These are phyloP conservation scores for Drosophila mercatorum DNA, from an alignment of 2,888 invertebrate genomes.

Conservation along the genomic window DNA sequence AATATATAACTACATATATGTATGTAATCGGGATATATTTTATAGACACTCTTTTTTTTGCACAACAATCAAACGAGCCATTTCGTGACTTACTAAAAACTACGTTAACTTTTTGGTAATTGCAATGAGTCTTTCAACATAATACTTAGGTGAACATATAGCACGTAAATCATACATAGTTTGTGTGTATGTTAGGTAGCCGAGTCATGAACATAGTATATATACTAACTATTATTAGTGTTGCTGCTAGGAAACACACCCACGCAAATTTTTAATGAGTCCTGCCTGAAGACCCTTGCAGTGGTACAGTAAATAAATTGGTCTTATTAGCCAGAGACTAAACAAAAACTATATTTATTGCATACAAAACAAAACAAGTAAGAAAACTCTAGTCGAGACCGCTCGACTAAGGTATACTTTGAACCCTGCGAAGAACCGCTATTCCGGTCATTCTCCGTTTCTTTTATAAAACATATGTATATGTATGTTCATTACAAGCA, in stretches of 20 bases:
- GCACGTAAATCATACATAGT: constrained; percentile 27
- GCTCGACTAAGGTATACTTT: too few relatives aligned
- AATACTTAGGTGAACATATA: constrained; percentile 30
- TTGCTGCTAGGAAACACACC: constrained; percentile 50
- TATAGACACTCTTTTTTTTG: constrained; percentile 23
- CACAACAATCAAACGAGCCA: constrained; percentile 20
- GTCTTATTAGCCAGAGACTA: too few relatives aligned
- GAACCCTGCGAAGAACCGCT: too few relatives aligned
- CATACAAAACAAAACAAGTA: too few relatives aligned
- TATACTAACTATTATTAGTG: not conserved
- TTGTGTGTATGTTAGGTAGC: constrained; percentile 17
- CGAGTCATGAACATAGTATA: constrained; percentile 25
- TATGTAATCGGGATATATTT: constrained; percentile 19
- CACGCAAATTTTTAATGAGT: constrained; percentile 47
- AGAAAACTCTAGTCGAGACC: too few relatives aligned
- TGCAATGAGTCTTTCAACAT: constrained; percentile 66
- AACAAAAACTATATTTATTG: too few relatives aligned
- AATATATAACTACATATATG: constrained; percentile 3
- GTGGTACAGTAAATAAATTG: too few relatives aligned
- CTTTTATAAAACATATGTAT: too few relatives aligned
- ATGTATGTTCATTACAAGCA: too few relatives aligned
- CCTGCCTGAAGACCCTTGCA: constrained; percentile 13
- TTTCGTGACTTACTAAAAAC: constrained; percentile 45
- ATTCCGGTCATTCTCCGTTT: too few relatives aligned
- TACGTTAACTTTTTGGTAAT: constrained; percentile 72